A percentile compares a stretch with the other conserved stretches of the same genome.
phyloP scores from a whole-genome alignment of 1,140 invertebrate species.

The Scaptodrosophila lebanonensis region DNA sequence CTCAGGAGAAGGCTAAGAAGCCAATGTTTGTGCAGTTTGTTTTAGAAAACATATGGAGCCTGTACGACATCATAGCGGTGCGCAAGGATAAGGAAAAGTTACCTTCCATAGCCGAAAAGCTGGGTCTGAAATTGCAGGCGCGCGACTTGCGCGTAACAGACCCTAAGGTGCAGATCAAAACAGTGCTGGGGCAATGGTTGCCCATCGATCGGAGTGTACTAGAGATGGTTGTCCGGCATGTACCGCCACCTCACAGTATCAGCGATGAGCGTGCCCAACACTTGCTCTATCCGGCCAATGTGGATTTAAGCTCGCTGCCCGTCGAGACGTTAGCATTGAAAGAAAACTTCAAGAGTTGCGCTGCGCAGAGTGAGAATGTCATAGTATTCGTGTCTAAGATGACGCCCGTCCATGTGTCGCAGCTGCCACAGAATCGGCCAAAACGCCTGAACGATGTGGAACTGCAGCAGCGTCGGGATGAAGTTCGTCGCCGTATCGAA shows the following conservation, averaged over 20 bases:
- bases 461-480: slow-evolving; percentile 84
- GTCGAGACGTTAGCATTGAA: slow-evolving; percentile 85
- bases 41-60: slow-evolving; percentile 94
- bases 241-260: slow-evolving; percentile 90
- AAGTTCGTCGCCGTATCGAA: slow-evolving; percentile 82
- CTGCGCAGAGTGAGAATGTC: slow-evolving; percentile 83
- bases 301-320: slow-evolving; percentile 84
- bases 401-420: slow-evolving; percentile 81
- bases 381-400: slow-evolving; percentile 95
- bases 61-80: slow-evolving; percentile 90
- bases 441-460: slow-evolving; percentile 87
- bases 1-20: slow-evolving; percentile 96
- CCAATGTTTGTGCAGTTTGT: slow-evolving; percentile 97
- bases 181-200: slow-evolving; percentile 92
- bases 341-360: slow-evolving; percentile 86
- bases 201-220: slow-evolving; percentile 89
- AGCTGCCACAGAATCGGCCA: slow-evolving; percentile 84
- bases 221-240: slow-evolving; percentile 87
- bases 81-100: slow-evolving; percentile 90
- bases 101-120: slow-evolving; percentile 87
- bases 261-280: slow-evolving; percentile 85
- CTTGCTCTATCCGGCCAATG: slow-evolving; percentile 84
- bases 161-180: slow-evolving; percentile 86
- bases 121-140: slow-evolving; percentile 87
- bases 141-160: slow-evolving; percentile 90